Evolutionary conservation across 2,113 vertebrate species (phyloP), one percentile per base, ranked within the genome.

Genomic region (Sceloporus tristichus): DNA sequence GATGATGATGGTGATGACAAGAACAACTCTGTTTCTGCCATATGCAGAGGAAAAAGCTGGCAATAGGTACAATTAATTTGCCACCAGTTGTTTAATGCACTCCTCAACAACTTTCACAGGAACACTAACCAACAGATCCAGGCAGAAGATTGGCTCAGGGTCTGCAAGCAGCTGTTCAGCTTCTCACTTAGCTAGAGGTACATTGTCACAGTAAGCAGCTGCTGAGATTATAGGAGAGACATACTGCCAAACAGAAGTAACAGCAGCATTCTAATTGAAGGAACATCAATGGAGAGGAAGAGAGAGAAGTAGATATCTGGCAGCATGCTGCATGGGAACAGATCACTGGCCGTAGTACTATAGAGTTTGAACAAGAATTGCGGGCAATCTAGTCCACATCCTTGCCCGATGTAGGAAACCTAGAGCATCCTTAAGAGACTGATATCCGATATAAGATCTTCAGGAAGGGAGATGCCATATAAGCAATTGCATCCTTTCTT

Each of bases 111-210:
- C 86, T 94, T 95, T 95, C 82, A 93, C 87, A 82, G 66, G 91
- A 95, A 92, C 66, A 68, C 54, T 95, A 90, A 91, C 87, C 94
- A 95, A 86, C 74, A 89, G 90, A 95, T 92, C 88, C 90, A 90
- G 88, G 91, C 93, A 93, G 92, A 95, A 95, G 91, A 93, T 90
- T 93, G 94, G 86, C 85, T 95, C 87, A 91, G 78, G 42, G 92
- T 95, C 77, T 85, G 54, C 53, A 92, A 94, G 87, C 91, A 95
- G 91, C 92, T 95, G 89, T 88, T 92, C 91, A 92, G 80, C 86
- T 91, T 96, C 85, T 77, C 88, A 90, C 91, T 96, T 95, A 94
- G 89, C 79, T 95, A 92, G 93, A 95, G 90, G 93, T 94, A 94
- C 93, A 90, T 87, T 95, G 81, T 91, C 94, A 95, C 92, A 90